These are phyloP conservation scores for Lampris megalopsis DNA, from an alignment of 2,113 vertebrate genomes.

Conservation along the genomic window DNA sequence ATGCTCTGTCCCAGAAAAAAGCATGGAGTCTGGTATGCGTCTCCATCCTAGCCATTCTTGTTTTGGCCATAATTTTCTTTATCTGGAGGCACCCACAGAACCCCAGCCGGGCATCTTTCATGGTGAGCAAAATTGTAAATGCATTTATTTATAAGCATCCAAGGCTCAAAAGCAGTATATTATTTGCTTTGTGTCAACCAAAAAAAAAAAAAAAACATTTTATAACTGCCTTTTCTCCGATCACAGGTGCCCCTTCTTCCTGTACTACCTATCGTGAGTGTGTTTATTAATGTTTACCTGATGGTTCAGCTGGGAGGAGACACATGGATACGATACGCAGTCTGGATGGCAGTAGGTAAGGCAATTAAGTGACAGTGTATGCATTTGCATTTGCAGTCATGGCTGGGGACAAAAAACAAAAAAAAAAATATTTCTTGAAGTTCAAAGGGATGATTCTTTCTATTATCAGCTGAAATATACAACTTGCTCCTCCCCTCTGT, in stretches of 20 bases:
- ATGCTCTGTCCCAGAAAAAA: constrained; percentile 63
- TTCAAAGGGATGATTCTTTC: neutral
- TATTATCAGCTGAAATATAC: neutral
- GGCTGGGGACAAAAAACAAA: neutral
- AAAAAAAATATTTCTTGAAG: neutral
- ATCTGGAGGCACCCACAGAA: constrained; percentile 88
- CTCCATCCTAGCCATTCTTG: constrained; percentile 66
- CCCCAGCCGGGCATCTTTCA: constrained; percentile 82
- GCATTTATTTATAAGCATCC: neutral
- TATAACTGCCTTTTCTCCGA: neutral
- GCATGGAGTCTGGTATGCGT: constrained; percentile 79
- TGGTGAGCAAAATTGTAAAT: constrained; percentile 73
- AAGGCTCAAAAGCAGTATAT: neutral
- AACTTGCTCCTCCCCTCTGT: neutral
- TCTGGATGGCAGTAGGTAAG: constrained; percentile 89
- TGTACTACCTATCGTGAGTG: constrained; percentile 83
- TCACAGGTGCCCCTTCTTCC: constrained; percentile 87
- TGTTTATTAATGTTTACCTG: constrained; percentile 84
- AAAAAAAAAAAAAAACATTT: neutral
- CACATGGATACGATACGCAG: constrained; percentile 84
- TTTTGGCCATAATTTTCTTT: constrained; percentile 70
- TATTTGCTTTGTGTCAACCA: neutral
- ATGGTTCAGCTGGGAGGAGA: constrained; percentile 81
- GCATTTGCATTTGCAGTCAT: neutral
- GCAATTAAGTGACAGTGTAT: neutral